phyloP scores from a whole-genome alignment of 2,113 vertebrate species.

The Spheniscus mendiculus region DNA sequence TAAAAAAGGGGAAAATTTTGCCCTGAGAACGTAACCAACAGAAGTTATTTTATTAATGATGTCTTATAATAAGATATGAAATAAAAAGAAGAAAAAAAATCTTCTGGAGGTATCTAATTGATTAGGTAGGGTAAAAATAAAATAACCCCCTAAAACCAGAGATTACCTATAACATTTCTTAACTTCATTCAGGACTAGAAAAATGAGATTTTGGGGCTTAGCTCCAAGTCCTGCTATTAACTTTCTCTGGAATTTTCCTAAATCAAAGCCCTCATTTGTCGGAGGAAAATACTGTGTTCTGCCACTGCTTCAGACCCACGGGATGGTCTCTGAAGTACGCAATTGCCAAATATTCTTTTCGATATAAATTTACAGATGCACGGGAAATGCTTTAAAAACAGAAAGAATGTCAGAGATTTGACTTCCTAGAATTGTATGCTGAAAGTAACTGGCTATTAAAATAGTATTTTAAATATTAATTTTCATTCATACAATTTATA shows the following conservation, averaged over 20 bases:
- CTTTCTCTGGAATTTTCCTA: not conserved
- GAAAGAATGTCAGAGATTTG: not conserved
- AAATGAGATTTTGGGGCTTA: not conserved
- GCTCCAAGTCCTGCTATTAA: not conserved
- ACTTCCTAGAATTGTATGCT: not conserved
- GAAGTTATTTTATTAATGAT: not conserved
- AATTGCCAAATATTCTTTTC: not conserved
- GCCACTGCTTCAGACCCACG: not conserved
- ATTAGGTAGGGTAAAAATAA: not conserved
- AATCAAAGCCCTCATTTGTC: not conserved
- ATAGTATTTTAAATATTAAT: not conserved
- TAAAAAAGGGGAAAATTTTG: constrained; percentile 50
- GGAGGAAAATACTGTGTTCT: not conserved
- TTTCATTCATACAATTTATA: not conserved
- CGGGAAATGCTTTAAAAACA: not conserved
- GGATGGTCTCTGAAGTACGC: not conserved
- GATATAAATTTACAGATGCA: not conserved
- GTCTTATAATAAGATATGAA: not conserved
- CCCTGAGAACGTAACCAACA: not conserved
- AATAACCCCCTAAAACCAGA: not conserved
- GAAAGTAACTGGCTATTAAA: not conserved
- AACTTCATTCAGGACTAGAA: not conserved
- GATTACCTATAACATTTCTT: not conserved
- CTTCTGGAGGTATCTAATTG: not conserved
- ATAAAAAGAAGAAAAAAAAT: not conserved